Conservation (phyloP, 2,888 invertebrate genomes). For the Esperia sulphurella region DNA sequence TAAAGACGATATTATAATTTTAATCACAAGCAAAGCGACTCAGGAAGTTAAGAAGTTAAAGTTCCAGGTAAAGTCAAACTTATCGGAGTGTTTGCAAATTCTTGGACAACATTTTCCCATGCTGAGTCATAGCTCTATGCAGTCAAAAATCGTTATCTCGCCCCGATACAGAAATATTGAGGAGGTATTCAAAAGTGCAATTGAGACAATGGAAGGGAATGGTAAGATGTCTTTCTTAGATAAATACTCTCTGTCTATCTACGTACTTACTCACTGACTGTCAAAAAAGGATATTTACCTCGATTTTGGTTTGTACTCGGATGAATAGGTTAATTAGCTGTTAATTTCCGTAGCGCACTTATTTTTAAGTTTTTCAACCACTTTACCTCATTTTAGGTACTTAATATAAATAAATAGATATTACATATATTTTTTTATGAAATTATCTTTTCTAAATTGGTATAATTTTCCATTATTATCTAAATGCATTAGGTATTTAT, state of each 20-base stretch:
- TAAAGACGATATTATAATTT: constrained; percentile 53
- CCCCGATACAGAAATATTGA: constrained; percentile 40
- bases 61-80: constrained; percentile 47
- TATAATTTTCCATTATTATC: too few species aligned
- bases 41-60: constrained; percentile 55
- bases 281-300: too few species aligned
- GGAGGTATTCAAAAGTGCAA: constrained; percentile 40
- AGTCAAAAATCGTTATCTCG: constrained; percentile 13
- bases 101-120: constrained; percentile 49
- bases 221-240: constrained; percentile 27
- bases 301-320: too few species aligned
- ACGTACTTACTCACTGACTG: too few species aligned
- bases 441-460: too few species aligned
- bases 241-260: background rate
- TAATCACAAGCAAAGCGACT: constrained; percentile 30
- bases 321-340: too few species aligned
- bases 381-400: too few species aligned
- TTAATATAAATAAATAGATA: too few species aligned
- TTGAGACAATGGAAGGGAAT: constrained; percentile 26
- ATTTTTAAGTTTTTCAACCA: too few species aligned
- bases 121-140: constrained; percentile 26
- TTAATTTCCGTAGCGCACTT: too few species aligned
- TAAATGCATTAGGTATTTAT: too few species aligned
- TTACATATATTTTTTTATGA: too few species aligned
- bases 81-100: constrained; percentile 29